These are phyloP conservation scores for Lasiurus borealis DNA, from an alignment of 2,113 vertebrate genomes.

Conservation along the genomic window DNA sequence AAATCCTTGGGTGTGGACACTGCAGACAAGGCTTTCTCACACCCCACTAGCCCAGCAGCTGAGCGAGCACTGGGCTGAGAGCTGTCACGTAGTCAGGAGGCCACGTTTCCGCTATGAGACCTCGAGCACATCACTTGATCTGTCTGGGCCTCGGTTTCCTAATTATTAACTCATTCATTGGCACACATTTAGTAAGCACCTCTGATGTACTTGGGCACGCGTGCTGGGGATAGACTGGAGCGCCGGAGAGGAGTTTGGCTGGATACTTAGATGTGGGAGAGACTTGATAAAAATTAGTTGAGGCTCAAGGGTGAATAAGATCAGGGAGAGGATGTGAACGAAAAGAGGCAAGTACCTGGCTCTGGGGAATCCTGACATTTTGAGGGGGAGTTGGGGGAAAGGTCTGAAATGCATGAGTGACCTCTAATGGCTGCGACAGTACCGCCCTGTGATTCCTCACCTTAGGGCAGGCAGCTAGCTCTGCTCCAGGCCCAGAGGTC, in stretches of 20 bases:
- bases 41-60: no score
- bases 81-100: not conserved
- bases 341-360: not conserved
- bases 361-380: not conserved
- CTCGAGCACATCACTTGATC: not conserved
- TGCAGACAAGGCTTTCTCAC: not conserved
- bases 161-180: not conserved
- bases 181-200: not conserved
- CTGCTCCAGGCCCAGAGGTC: not conserved
- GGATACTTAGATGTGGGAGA: not conserved
- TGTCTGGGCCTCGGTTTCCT: not conserved
- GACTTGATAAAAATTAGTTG: not conserved
- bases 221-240: not conserved
- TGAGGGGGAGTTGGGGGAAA: not conserved
- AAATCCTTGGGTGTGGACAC: not conserved
- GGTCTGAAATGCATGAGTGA: not conserved
- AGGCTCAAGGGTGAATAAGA: not conserved
- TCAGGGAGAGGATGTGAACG: not conserved
- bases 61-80: not conserved
- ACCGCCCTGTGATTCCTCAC: not conserved
- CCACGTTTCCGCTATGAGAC: not conserved
- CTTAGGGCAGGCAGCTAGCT: not conserved
- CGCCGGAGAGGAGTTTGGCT: not conserved
- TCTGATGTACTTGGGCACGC: not conserved
- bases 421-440: accelerated